Evolutionary conservation across 1,140 invertebrate species (phyloP), one percentile per base, ranked within the genome.

Genomic region (Listronotus bonariensis): DNA sequence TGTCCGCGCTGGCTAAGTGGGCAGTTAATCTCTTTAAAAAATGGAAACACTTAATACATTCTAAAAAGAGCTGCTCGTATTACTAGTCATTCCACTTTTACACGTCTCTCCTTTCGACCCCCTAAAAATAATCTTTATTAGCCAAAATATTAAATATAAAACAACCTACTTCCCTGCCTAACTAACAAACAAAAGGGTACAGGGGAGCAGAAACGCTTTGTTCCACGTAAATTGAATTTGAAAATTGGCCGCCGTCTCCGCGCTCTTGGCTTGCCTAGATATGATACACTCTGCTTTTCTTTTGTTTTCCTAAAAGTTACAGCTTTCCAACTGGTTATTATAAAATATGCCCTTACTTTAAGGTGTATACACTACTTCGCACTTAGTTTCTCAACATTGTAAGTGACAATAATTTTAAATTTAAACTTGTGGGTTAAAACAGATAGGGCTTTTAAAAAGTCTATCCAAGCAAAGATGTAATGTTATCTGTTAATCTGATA

Each of bases 211-310:
- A 45, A 55, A 59, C 61, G 55, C 68, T 74, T 76, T 76, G 73
- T 76, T 76, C 73, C 70, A 74, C 74, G 74, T 76, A 76, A 76
- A 76, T 76, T 76, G 74, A 76, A 76, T 76, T 76, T 75, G 74
- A 76, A 76, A 76, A 76, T 76, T 76, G 74, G 73, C 69, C 70
- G 66, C 69, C 67, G 34, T 58, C 49, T 55, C 54, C 60, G 56
- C 65, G 60, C 65, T 64, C 65, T 73, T 69, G 72, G 65, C 68
- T 69, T 57, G 52, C 52, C 60, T 65, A 69, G 72, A 73, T 73
- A 73, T 72, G 69, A 73, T 73, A 73, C 65, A 73, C 61, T 68
- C 59, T 54, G 64, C 64, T 70, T 62, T 65, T 52, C 62, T 72
- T 68, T 67, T 72, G 49, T 63, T 63, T 63, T 55, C 34, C 14